A percentile compares a stretch with the other conserved stretches of the same genome.
These are phyloP conservation scores for Macroramphosus scolopax DNA, from an alignment of 2,797 vertebrate species.

Conservation along the genomic window DNA sequence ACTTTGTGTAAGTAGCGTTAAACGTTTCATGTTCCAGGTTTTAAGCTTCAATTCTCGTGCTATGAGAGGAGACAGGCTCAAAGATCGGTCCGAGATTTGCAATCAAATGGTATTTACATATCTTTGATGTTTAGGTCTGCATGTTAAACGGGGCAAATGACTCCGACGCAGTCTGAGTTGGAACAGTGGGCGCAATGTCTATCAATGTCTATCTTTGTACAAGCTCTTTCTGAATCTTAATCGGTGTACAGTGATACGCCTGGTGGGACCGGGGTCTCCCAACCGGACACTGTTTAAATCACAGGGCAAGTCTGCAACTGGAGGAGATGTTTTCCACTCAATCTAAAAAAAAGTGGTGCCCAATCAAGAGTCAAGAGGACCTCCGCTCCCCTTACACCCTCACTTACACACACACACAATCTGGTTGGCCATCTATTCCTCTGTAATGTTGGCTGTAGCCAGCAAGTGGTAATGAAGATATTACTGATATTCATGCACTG, in stretches of 20 bases:
- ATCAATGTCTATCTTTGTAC: conserved; percentile 64
- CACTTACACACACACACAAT: conserved; percentile 29
- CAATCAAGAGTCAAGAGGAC: conserved; percentile 58
- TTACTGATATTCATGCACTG: conserved; percentile 73
- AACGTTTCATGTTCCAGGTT: conserved; percentile 41
- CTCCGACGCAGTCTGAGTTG: conserved; percentile 47
- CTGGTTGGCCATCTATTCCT: conserved; percentile 46
- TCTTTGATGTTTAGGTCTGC: conserved; percentile 47
- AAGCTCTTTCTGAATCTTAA: conserved; percentile 47
- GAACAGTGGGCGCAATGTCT: conserved; percentile 33
- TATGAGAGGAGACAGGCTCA: conserved; percentile 58
- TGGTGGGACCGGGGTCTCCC: conserved; percentile 53
- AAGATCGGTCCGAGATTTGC: conserved; percentile 37
- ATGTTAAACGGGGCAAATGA: conserved; percentile 25
- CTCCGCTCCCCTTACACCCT: conserved; percentile 10
- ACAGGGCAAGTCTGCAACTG: conserved; percentile 50
- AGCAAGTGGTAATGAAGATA: conserved; percentile 73
- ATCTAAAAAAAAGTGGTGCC: conserved; percentile 59
- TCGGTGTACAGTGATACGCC: conserved; percentile 51
- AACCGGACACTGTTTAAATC: conserved; percentile 67
- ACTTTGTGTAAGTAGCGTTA: conserved; percentile 27
- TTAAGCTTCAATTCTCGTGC: conserved; percentile 20
- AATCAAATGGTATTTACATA: conserved; percentile 51
- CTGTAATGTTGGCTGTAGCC: conserved; percentile 47
- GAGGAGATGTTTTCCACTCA: conserved; percentile 67